These are phyloP conservation scores for Dasypolia templi DNA, from an alignment of 2,888 invertebrate genomes.

Conservation along the genomic window DNA sequence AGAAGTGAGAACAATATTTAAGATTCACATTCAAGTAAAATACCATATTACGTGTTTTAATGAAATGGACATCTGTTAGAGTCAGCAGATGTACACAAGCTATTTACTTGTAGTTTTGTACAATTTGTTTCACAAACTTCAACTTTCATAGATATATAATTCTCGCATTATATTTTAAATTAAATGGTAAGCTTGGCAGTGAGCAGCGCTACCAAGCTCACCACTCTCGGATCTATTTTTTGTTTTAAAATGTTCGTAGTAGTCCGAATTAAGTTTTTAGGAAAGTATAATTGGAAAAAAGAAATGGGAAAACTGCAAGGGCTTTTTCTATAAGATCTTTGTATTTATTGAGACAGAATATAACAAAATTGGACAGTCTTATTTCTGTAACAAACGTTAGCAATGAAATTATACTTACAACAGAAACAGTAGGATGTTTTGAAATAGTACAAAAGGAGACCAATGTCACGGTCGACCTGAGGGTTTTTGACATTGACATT, in stretches of 20 bases:
- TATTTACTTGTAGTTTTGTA: not conserved
- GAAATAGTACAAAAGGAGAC: constrained; percentile 7
- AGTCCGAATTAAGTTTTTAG: too few relatives aligned
- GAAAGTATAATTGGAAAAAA: too few relatives aligned
- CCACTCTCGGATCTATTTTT: too few relatives aligned
- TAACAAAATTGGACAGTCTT: not conserved
- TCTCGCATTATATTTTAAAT: not conserved
- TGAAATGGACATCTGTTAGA: not conserved
- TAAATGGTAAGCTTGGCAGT: too few relatives aligned
- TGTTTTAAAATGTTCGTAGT: too few relatives aligned
- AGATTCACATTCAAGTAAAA: constrained; percentile 9
- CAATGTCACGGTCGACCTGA: constrained; percentile 2
- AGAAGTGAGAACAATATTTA: not conserved
- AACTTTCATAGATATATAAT: not conserved
- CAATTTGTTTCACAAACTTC: not conserved
- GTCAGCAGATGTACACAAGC: not conserved
- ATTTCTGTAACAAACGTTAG: not conserved
- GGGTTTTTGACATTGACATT: constrained; percentile 4
- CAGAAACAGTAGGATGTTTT: too few relatives aligned
- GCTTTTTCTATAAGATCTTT: too few relatives aligned
- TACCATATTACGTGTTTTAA: not conserved
- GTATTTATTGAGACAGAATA: too few relatives aligned
- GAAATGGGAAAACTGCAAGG: too few relatives aligned
- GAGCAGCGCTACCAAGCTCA: too few relatives aligned
- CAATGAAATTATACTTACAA: not conserved